Conservation (phyloP, 2,888 invertebrate genomes). For the Dynastes tityus region DNA sequence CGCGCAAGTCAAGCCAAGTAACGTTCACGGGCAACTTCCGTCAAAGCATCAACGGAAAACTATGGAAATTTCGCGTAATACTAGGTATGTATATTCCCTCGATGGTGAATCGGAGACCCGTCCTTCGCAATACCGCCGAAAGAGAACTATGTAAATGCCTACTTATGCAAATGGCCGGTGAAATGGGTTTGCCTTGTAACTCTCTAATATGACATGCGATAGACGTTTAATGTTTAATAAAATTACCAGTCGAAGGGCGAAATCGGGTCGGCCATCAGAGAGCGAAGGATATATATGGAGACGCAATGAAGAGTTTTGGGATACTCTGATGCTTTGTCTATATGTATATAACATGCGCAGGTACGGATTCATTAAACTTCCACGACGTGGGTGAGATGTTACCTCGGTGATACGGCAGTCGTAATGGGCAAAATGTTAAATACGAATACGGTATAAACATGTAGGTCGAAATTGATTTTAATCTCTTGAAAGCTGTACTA, state of each 20-base stretch:
- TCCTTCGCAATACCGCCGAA: neutral
- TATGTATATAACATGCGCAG: neutral
- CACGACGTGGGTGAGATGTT: no score
- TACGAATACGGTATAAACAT: no score
- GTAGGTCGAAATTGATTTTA: no score
- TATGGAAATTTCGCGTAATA: constrained; percentile 24
- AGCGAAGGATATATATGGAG: neutral
- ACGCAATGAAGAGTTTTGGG: neutral
- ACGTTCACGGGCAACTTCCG: constrained; percentile 17
- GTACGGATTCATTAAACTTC: no score
- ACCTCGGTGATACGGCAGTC: no score
- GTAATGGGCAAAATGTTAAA: no score
- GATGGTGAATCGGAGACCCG: neutral
- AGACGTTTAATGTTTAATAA: constrained; percentile 38
- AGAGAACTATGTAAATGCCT: constrained; percentile 39
- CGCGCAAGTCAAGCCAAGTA: neutral
- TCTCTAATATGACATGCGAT: constrained; percentile 34
- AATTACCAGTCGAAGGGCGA: constrained; percentile 32
- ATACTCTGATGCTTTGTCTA: neutral
- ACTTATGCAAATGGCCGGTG: constrained; percentile 35
- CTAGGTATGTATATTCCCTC: neutral
- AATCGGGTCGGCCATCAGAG: neutral
- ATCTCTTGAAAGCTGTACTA: no score
- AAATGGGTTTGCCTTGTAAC: constrained; percentile 42
- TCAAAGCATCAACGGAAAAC: constrained; percentile 19